These are phyloP conservation scores for Anabacerthia variegaticeps DNA, from an alignment of 2,797 vertebrate species.

Conservation along the genomic window DNA sequence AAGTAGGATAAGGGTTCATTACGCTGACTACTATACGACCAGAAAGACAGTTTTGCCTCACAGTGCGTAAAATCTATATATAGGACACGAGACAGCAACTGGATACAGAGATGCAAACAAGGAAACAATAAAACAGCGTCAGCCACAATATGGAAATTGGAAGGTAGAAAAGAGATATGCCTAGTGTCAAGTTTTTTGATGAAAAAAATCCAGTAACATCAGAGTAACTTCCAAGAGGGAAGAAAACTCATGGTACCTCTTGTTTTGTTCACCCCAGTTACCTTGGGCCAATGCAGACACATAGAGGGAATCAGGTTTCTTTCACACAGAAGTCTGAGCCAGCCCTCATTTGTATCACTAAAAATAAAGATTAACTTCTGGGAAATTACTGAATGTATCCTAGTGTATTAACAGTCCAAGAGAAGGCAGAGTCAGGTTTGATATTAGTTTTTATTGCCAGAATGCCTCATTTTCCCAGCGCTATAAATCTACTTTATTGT, in stretches of 20 bases:
- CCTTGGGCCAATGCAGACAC: background rate
- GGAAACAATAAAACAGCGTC: background rate
- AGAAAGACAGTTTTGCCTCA: background rate
- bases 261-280: background rate
- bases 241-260: background rate
- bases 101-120: background rate
- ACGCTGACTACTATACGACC: background rate
- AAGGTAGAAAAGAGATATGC: background rate
- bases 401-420: conserved; percentile 1
- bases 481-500: conserved; percentile 34
- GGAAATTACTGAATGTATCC: conserved; percentile 39
- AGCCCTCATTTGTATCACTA: background rate
- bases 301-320: background rate
- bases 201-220: background rate
- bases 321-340: background rate
- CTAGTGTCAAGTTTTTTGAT: background rate
- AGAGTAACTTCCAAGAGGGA: background rate
- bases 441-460: conserved; percentile 38
- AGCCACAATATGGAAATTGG: background rate
- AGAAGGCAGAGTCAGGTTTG: background rate
- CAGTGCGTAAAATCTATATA: background rate
- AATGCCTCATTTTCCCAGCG: background rate
- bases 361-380: conserved; percentile 42
- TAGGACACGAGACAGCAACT: background rate
- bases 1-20: background rate